Base-by-base conservation (phyloP, 2,888 invertebrate genomes). In the Andrena chrysosceles region DNA sequence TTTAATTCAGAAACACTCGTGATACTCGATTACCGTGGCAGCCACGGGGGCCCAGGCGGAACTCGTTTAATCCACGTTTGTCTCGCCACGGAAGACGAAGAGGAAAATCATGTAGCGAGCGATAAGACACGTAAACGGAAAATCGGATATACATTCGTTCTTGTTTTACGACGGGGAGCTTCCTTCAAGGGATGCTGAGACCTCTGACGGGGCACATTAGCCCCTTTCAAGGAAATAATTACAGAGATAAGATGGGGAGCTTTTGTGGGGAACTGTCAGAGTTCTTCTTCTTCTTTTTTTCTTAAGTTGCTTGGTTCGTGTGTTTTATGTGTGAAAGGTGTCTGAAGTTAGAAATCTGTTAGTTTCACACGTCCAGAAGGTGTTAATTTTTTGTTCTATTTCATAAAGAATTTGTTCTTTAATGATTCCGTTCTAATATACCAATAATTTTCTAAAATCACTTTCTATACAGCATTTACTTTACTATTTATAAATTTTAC, bases 51-150 rank as follows among this genome's bases (percentile, higher is more conserved):
- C 42, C 26, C 23, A 3, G 52, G 4, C 23, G 52, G 33, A 67
- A 77, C 67, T 71, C 62, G 66, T 71, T 80, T 77, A 63, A 77
- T 71, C 64, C 80, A 56, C 35, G 77, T 72, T 77, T 77, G 59
- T 77, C 48, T n/a, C 35, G 20, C 16, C 13, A 54, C 20, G 60
- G 33, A 68, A 60, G 63, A 75, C 77, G 72, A 63, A 85, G 72
- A 84, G 85, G 85, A 75, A 84, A 85, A 71, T 72, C 81, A 68
- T 84, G 85, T 84, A 84, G 69, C 82, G 63, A 70, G 56, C 66
- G 76, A 73, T 68, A 78, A 85, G 85, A 72, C 69, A 74, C 75
- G 75, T 70, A 69, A 66, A 60, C 60, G 74, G 83, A 76, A 76
- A 85, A 85, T 85, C 76, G 77, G 77, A 80, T 69, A 56, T 68